Evolutionary conservation across 2,113 vertebrate genomes (phyloP).

Genomic region (Corapipo altera): DNA sequence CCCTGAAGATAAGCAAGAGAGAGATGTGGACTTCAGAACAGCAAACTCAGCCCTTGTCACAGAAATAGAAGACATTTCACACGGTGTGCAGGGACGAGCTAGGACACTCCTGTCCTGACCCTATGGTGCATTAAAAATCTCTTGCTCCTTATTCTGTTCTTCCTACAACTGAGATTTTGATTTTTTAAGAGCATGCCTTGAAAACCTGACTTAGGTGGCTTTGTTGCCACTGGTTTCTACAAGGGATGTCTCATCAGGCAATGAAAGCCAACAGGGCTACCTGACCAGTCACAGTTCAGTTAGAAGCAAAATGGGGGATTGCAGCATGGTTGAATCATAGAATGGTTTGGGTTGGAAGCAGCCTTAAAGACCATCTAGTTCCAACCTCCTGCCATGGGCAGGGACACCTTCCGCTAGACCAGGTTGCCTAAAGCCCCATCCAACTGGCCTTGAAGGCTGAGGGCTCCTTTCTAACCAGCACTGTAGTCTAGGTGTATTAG

Average conservation of each 20-base stretch:
- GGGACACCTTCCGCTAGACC: neutral
- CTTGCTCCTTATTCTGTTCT: neutral
- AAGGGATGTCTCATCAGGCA: neutral
- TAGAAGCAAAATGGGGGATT: neutral
- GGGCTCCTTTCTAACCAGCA: neutral
- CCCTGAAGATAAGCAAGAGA: neutral
- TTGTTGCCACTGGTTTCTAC: neutral
- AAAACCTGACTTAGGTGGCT: neutral
- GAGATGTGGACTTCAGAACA: neutral
- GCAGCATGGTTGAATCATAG: neutral
- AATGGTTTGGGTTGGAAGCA: neutral
- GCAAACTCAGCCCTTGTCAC: neutral
- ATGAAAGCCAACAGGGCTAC: neutral
- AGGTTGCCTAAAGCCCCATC: neutral
- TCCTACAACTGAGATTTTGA: neutral
- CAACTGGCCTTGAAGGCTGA: neutral
- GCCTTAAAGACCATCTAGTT: neutral
- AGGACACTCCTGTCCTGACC: neutral
- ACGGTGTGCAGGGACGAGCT: neutral
- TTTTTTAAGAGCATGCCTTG: neutral
- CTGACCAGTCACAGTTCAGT: fast-evolving
- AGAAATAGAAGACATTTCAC: neutral
- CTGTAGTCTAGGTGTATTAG: neutral
- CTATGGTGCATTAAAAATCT: neutral
- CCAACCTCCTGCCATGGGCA: neutral